Evolutionary conservation across 2,888 invertebrate species (phyloP).

Genomic region (Perdita meconis): DNA sequence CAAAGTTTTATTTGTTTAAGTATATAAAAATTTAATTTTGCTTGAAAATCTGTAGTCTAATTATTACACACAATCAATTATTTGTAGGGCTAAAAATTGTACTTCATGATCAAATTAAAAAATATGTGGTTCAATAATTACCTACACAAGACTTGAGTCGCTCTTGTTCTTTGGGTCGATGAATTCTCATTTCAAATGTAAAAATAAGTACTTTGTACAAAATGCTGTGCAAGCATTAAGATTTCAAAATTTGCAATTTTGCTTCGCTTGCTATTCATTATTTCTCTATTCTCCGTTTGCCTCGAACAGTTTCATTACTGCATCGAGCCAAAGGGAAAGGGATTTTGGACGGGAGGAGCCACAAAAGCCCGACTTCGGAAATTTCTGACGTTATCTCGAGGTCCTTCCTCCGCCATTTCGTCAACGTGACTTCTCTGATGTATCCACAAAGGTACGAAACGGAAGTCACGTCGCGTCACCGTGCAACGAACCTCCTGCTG

Average conservation of each 20-base stretch:
- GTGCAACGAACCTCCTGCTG: constrained; percentile 58
- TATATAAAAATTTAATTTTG: too few species aligned
- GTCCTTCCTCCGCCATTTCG: constrained; percentile 32
- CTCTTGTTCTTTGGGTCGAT: too few species aligned
- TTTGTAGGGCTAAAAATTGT: too few species aligned
- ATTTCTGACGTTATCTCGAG: constrained; percentile 59
- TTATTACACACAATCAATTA: too few species aligned
- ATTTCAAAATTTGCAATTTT: neutral
- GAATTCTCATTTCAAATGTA: too few species aligned
- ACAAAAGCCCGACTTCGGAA: constrained; percentile 48
- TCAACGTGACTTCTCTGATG: constrained; percentile 42
- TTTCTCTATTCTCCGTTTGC: neutral
- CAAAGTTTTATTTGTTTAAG: too few species aligned
- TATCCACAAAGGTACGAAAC: constrained; percentile 53
- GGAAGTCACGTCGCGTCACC: constrained; percentile 60
- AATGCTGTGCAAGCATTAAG: too few species aligned
- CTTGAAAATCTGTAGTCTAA: too few species aligned
- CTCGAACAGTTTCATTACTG: neutral
- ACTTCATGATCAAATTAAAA: too few species aligned
- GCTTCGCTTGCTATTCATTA: neutral
- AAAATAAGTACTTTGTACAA: too few species aligned
- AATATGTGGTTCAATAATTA: too few species aligned
- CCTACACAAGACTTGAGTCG: too few species aligned
- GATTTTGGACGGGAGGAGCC: constrained; percentile 24
- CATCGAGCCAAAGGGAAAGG: constrained; percentile 4